These are phyloP conservation scores for Trisateles emortualis DNA, from an alignment of 2,888 invertebrate genomes.

Conservation along the genomic window DNA sequence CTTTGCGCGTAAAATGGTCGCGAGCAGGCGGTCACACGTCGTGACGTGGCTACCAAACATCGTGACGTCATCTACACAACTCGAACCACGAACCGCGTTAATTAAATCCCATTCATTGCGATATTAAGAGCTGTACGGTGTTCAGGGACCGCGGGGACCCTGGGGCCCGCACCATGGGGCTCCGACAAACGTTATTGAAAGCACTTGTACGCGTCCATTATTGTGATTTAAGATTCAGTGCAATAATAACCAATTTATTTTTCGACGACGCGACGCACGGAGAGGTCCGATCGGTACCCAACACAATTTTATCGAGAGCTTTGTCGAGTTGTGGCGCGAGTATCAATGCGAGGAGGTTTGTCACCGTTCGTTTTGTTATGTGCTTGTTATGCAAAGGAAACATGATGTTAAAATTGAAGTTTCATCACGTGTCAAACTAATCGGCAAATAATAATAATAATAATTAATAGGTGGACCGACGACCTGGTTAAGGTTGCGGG, in stretches of 20 bases:
- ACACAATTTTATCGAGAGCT: slow-evolving; percentile 15
- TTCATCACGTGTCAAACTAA: background rate
- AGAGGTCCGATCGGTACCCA: slow-evolving; percentile 11
- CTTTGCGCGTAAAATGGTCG: too few relatives aligned
- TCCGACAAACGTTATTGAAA: slow-evolving; percentile 13
- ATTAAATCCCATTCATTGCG: slow-evolving; percentile 56
- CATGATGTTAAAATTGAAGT: too few relatives aligned
- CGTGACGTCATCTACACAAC: slow-evolving; percentile 11
- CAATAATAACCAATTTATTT: slow-evolving; percentile 45
- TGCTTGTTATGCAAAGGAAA: background rate
- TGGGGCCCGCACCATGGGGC: background rate
- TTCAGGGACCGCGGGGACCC: background rate
- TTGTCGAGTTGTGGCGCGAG: background rate
- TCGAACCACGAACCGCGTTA: slow-evolving; percentile 49
- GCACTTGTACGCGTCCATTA: slow-evolving; percentile 17
- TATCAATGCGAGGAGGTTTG: background rate
- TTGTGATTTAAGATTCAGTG: slow-evolving; percentile 25
- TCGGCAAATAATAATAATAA: background rate
- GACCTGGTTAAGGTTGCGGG: too few relatives aligned
- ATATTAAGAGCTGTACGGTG: slow-evolving; percentile 48
- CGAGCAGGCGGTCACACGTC: slow-evolving; percentile 1
- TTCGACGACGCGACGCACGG: slow-evolving; percentile 16
- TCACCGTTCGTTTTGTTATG: background rate
- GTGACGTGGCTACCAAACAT: background rate
- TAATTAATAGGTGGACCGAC: too few relatives aligned